A percentile compares a stretch with the other conserved stretches of the same genome.
Conservation (phyloP, 2,888 invertebrate species). For the Rhopalosiphum nymphaeae region DNA sequence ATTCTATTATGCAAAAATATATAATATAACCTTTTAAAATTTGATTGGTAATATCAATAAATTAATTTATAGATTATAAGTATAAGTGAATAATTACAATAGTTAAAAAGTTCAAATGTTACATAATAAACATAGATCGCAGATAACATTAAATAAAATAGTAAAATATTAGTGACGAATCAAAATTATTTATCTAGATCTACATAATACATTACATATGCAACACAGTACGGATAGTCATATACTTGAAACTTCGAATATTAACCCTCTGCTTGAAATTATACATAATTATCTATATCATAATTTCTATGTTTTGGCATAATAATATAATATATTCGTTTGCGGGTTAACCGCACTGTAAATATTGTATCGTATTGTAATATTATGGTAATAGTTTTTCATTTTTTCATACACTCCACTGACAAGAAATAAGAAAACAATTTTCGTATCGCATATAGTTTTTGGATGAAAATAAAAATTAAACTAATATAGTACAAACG, state of each 20-base stretch:
- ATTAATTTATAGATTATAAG: background rate
- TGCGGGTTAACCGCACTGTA: background rate
- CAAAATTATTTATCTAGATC: background rate
- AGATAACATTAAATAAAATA: no score
- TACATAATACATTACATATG: background rate
- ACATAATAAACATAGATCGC: no score
- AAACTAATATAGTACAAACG: background rate
- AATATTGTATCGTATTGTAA: background rate
- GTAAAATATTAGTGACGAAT: background rate
- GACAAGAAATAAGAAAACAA: background rate
- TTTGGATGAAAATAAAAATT: background rate
- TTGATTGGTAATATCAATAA: background rate
- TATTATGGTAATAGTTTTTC: background rate
- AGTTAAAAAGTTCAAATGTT: background rate
- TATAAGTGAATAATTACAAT: background rate
- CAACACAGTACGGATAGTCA: background rate
- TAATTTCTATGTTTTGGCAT: background rate
- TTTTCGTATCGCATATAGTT: background rate
- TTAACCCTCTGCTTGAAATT: background rate
- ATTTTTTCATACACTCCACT: background rate
- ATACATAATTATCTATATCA: background rate
- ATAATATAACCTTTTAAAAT: background rate
- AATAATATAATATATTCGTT: background rate
- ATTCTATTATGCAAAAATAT: background rate
- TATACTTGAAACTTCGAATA: background rate